Evolutionary conservation across 2,888 invertebrate species (phyloP).

Genomic region (Leptinotarsa rubiginosa): DNA sequence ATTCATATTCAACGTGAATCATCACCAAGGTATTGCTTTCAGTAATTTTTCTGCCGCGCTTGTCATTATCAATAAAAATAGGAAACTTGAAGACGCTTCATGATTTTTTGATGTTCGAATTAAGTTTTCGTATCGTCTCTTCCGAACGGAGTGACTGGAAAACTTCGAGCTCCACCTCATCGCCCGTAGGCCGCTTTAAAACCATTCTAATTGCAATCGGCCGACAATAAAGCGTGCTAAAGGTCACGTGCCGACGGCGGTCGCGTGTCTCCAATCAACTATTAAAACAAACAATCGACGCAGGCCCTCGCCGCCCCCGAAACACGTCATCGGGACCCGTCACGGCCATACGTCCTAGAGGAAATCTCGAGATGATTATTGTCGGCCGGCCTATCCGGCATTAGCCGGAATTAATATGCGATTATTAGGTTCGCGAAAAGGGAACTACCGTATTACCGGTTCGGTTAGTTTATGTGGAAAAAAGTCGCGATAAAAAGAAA

Average conservation of each 20-base stretch:
- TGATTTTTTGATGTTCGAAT: too few species aligned
- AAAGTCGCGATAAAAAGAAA: not conserved
- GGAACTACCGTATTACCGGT: not conserved
- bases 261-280: constrained; percentile 56
- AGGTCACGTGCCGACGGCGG: constrained; percentile 53
- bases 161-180: not conserved
- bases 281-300: constrained; percentile 58
- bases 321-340: constrained; percentile 27
- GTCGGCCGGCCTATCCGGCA: constrained; percentile 11
- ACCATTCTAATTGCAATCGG: constrained; percentile 56
- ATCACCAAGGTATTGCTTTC: too few species aligned
- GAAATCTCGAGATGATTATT: constrained; percentile 25
- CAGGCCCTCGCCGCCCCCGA: not conserved
- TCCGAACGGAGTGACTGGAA: not conserved
- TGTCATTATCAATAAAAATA: too few species aligned
- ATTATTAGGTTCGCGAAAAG: constrained; percentile 12
- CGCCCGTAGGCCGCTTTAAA: constrained; percentile 41
- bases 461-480: not conserved
- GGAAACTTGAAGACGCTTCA: too few species aligned
- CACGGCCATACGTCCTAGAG: constrained; percentile 27
- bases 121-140: constrained; percentile 9
- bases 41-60: too few species aligned
- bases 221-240: constrained; percentile 47
- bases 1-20: too few species aligned
- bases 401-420: constrained; percentile 26